A percentile compares a stretch with the other conserved stretches of the same genome.
Evolutionary conservation across 2,113 vertebrate genomes (phyloP).

Genomic region (Fregata magnificens): DNA sequence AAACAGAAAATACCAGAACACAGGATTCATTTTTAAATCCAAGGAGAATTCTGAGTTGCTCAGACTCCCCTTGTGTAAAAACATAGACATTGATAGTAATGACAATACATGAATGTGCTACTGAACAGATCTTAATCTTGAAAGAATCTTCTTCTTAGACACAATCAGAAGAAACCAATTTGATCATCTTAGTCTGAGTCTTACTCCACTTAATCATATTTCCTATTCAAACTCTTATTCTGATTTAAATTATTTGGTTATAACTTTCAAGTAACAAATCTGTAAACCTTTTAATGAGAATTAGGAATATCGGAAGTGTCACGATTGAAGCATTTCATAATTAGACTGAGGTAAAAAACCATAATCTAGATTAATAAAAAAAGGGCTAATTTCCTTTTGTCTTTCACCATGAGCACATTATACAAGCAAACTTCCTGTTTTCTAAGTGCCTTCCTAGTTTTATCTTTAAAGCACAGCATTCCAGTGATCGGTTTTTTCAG

Average conservation of each 20-base stretch:
- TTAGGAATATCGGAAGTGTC: background rate
- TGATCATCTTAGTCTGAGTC: background rate
- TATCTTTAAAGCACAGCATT: background rate
- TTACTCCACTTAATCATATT: background rate
- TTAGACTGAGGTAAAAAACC: background rate
- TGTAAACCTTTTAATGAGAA: background rate
- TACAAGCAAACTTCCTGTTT: background rate
- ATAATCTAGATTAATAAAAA: background rate
- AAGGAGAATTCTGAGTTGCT: background rate
- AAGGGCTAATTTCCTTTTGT: background rate
- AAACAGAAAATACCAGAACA: background rate
- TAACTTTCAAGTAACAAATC: background rate
- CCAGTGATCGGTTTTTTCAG: background rate
- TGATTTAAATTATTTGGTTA: background rate
- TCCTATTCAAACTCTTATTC: background rate
- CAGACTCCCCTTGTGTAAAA: background rate
- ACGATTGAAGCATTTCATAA: background rate
- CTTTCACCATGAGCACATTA: background rate
- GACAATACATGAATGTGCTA: background rate
- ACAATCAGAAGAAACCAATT: background rate
- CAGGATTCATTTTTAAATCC: background rate
- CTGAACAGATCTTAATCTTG: background rate
- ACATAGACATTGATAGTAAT: background rate
- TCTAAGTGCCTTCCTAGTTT: background rate
- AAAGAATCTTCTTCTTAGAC: background rate